Base-by-base conservation (phyloP, 2,113 vertebrate genomes). In the Etheostoma cragini region DNA sequence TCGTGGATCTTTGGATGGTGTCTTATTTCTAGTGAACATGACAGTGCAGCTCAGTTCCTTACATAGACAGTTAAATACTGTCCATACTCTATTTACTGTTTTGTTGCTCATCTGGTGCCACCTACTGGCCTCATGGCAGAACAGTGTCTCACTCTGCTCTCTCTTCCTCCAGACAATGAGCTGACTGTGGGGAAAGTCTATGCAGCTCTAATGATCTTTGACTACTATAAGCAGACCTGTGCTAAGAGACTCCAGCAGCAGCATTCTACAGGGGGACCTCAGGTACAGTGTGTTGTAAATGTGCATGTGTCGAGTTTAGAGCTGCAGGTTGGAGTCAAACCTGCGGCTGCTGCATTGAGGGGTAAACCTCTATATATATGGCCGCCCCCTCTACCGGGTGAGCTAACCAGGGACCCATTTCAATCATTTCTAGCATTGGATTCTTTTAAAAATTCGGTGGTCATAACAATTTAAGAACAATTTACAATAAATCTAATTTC, bases 161-260 rank as follows among this genome's bases (percentile, higher is more conserved):
- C 10, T 74, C 35, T 58, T 66, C 57, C 24, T 86, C 1, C 68
- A 99, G 98, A 97, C 0, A 97, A 98, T 13, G 98, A 98, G 92
- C 95, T 99, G 94, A 99, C 98, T 0, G 98, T 99, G 84, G 98
- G 98, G 69, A 99, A 99, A 60, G 97, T 99, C 58, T 99, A 99
- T 0, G 98, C 98, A 0, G 98, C 98, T 0, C 95, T 97, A 30
- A 99, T 99, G 98, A 99, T 99, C 89, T 99, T 97, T 3, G 98
- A 99, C 94, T 99, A 97, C 95, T 99, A 99, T 93, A 99, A 99
- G 82, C 97, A 97, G 93, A 99, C 97, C 60, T 97, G 97, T 66
- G 97, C 95, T 91, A 98, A 96, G 90, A 95, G 94, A 52, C 96
- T 97, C 8, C 97, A 98, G 87, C 94, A 92, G 77, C 97, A 96